Percentiles rank a stretch among this genome's conserved stretches.
Evolutionary conservation across 23 tunicate species (phyloP).

Genomic region (Ascidia mentula): DNA sequence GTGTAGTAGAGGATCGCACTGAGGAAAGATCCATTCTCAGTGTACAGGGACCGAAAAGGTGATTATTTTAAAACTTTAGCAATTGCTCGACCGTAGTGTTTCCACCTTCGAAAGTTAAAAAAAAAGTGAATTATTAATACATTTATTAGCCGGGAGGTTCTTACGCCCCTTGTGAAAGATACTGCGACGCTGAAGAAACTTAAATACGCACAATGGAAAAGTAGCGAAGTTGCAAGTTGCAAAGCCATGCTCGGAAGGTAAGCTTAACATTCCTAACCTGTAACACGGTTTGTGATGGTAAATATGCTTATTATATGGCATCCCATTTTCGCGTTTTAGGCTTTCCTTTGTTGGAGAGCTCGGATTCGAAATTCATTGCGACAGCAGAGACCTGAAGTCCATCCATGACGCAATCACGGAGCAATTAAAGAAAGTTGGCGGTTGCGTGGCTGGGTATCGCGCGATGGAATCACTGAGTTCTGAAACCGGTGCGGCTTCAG

Average conservation of each 20-base stretch:
- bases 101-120: background rate
- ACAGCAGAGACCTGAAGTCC: slow-evolving; percentile 11
- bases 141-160: background rate
- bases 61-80: background rate
- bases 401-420: slow-evolving; percentile 40
- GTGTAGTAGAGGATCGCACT: slow-evolving; percentile 40
- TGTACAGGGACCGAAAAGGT: slow-evolving; percentile 70
- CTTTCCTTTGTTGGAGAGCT: slow-evolving; percentile 84
- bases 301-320: no score
- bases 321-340: slow-evolving; percentile 11
- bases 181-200: background rate
- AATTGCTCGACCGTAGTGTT: background rate
- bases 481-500: slow-evolving; percentile 31
- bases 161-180: background rate
- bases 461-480: slow-evolving; percentile 64
- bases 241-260: slow-evolving; percentile 44
- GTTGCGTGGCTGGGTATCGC: slow-evolving; percentile 53
- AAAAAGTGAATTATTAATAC: background rate
- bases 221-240: slow-evolving; percentile 10
- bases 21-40: slow-evolving; percentile 40
- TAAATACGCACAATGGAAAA: slow-evolving; percentile 47
- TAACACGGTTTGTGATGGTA: no score
- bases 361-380: slow-evolving; percentile 52
- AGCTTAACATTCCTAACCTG: background rate
- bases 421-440: slow-evolving; percentile 12